Percentiles rank a stretch among this genome's conserved stretches.
These are phyloP conservation scores for Enteromius unitaeniatus DNA, from an alignment of 2,797 vertebrate genomes.

Conservation along the genomic window DNA sequence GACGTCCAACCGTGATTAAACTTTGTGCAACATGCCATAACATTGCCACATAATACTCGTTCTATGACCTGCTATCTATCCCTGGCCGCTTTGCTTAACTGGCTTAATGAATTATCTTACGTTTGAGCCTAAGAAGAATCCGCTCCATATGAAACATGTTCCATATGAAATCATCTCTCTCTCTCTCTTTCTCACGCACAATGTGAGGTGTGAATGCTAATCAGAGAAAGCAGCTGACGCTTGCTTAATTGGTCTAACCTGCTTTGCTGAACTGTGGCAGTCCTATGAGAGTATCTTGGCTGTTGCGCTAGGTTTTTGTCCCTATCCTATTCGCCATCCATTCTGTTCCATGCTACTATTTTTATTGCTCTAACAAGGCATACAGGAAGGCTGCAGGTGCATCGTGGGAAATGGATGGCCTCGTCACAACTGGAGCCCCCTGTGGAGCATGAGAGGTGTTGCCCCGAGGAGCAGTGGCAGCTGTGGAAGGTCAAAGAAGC, in stretches of 20 bases:
- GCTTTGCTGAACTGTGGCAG: conserved; percentile 56
- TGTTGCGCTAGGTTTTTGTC: conserved; percentile 21
- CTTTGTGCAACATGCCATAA: conserved; percentile 55
- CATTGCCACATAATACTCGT: conserved; percentile 32
- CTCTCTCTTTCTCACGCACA: background rate
- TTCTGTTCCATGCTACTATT: conserved; percentile 57
- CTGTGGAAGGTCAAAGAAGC: conserved; percentile 46
- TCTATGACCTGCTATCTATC: conserved; percentile 37
- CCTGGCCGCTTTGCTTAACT: conserved; percentile 55
- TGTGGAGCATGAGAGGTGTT: conserved; percentile 23
- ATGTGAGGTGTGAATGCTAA: conserved; percentile 58
- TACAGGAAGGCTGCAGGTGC: conserved; percentile 43
- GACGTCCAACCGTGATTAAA: conserved; percentile 49
- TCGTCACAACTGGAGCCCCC: conserved; percentile 11
- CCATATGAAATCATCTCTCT: conserved; percentile 29
- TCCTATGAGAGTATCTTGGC: conserved; percentile 47
- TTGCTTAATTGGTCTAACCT: conserved; percentile 63
- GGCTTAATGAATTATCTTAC: conserved; percentile 50
- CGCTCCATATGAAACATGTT: conserved; percentile 26
- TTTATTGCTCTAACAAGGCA: conserved; percentile 57
- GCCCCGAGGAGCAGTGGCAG: conserved; percentile 38
- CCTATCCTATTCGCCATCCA: conserved; percentile 38
- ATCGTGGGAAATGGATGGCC: conserved; percentile 51
- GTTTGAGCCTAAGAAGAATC: conserved; percentile 17
- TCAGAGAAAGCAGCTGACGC: conserved; percentile 60